These are phyloP conservation scores for Picus viridis DNA, from an alignment of 2,797 vertebrate species.

Conservation along the genomic window DNA sequence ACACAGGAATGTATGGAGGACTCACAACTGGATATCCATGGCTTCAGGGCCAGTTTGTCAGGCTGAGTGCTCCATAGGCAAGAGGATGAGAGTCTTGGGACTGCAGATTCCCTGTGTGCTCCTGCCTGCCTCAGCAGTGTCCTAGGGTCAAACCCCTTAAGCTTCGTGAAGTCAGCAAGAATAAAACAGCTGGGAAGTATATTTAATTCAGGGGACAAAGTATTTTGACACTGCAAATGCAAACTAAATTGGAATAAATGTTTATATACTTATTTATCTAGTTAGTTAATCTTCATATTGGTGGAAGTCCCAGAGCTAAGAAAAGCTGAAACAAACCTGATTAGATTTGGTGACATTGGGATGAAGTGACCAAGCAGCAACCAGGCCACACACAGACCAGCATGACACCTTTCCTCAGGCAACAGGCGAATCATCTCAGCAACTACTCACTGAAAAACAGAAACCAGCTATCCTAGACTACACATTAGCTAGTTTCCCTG, in stretches of 20 bases:
- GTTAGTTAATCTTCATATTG: not conserved
- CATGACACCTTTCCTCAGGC: not conserved
- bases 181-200: not conserved
- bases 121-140: not conserved
- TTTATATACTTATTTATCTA: too few species aligned
- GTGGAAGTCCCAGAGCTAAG: not conserved
- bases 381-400: not conserved
- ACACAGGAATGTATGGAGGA: not conserved
- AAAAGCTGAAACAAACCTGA: not conserved
- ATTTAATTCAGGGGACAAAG: not conserved
- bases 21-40: not conserved
- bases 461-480: not conserved
- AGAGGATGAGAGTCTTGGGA: not conserved
- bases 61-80: fast-evolving
- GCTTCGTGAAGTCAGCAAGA: not conserved
- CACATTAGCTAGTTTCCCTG: not conserved
- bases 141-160: not conserved
- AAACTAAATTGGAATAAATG: not conserved
- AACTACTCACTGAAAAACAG: not conserved
- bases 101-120: fast-evolving
- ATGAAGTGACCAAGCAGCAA: not conserved
- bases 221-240: not conserved
- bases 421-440: not conserved
- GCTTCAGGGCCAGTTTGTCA: not conserved
- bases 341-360: not conserved